phyloP scores from a whole-genome alignment of 2,888 invertebrate species.

The Dugesia japonica region DNA sequence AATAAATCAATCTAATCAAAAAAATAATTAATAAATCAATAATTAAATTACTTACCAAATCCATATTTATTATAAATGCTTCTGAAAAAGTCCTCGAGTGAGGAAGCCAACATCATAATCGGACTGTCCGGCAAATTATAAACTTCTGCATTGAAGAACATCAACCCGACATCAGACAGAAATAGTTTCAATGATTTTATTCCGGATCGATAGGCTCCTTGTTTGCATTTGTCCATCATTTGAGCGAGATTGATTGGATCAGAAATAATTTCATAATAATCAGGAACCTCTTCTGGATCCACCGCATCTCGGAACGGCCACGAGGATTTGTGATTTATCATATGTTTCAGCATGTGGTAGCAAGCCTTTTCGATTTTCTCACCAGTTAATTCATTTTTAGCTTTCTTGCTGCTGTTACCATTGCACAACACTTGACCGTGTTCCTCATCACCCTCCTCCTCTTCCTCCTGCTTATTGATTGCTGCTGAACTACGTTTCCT shows the following conservation, averaged over 20 bases:
- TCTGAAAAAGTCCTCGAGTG: neutral
- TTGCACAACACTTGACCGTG: neutral
- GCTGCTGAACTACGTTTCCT: neutral
- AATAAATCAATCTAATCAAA: too few species aligned
- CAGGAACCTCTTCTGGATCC: constrained; percentile 58
- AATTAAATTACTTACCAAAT: neutral
- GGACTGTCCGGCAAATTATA: neutral
- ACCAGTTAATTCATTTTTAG: neutral
- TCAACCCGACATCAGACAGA: neutral
- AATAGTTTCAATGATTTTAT: neutral
- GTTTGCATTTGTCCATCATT: neutral
- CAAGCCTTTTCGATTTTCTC: constrained; percentile 13
- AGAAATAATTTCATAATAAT: neutral
- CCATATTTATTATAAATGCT: neutral
- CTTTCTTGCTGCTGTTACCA: neutral
- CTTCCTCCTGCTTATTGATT: too few species aligned
- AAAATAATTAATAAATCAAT: too few species aligned
- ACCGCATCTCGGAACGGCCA: constrained; percentile 91
- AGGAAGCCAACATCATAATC: neutral
- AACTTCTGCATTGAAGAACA: neutral
- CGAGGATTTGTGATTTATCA: constrained; percentile 76
- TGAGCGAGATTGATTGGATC: neutral
- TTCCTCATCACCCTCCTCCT: too few species aligned
- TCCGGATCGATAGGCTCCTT: neutral
- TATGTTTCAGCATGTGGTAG: constrained; percentile 57